These are phyloP conservation scores for Paralvinella palmiformis DNA, from an alignment of 1,140 invertebrate species.

Conservation along the genomic window DNA sequence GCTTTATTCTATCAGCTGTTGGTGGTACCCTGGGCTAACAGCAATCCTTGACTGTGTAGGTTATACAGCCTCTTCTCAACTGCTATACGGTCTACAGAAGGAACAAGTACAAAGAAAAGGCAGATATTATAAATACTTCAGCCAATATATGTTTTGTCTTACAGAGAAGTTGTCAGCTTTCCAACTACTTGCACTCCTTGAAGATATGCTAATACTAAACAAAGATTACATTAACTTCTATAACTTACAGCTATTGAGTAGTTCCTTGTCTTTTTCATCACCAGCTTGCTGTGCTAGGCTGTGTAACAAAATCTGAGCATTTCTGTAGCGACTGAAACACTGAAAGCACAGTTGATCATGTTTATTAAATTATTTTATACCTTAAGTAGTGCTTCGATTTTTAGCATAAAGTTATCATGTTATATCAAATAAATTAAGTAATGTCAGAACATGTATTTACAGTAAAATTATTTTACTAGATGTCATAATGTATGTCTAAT, in stretches of 20 bases:
- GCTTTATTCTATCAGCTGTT: too few relatives aligned
- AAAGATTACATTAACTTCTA: slow-evolving; percentile 16
- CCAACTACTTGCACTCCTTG: slow-evolving; percentile 1
- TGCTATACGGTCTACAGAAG: slow-evolving; percentile 75
- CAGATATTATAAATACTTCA: slow-evolving; percentile 10
- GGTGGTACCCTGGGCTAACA: too few relatives aligned
- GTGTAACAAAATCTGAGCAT: slow-evolving; percentile 93
- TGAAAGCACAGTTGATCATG: slow-evolving; percentile 41
- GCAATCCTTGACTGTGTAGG: slow-evolving; percentile 80
- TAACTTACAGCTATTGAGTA: slow-evolving; percentile 81
- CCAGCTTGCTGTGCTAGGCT: slow-evolving; percentile 85
- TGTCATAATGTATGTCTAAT: too few relatives aligned
- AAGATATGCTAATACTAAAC: background rate
- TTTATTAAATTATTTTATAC: background rate
- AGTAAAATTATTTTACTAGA: too few relatives aligned
- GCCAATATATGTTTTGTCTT: slow-evolving; percentile 17
- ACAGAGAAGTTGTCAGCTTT: slow-evolving; percentile 1
- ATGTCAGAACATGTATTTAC: too few relatives aligned
- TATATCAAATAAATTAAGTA: too few relatives aligned
- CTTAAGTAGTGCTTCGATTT: background rate
- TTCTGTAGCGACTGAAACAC: slow-evolving; percentile 93
- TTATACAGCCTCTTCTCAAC: slow-evolving; percentile 83
- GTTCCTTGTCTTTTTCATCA: slow-evolving; percentile 68
- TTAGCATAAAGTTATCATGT: too few relatives aligned
- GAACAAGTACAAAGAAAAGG: slow-evolving; percentile 19